Conservation (phyloP, 2,888 invertebrate genomes). For the Watsonalla cultraria region DNA sequence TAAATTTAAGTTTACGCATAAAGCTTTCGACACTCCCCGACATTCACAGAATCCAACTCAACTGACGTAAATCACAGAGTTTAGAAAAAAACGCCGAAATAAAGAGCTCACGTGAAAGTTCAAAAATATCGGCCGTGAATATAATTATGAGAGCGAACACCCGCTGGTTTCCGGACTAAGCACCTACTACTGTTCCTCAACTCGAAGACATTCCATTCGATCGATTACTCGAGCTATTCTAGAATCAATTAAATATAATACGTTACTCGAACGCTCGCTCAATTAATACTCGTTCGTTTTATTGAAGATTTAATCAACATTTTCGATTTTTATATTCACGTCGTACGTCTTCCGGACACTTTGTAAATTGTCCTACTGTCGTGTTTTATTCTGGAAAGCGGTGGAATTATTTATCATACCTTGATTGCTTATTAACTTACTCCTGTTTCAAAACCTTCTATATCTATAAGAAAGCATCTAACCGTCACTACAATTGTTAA, state of each 20-base stretch:
- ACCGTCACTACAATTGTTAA: too few relatives aligned
- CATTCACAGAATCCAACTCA: constrained; percentile 58
- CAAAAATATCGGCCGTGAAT: constrained; percentile 75
- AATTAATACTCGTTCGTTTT: too few relatives aligned
- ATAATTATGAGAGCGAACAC: constrained; percentile 73
- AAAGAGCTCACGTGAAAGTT: constrained; percentile 75
- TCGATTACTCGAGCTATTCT: not conserved
- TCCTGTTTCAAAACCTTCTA: too few relatives aligned
- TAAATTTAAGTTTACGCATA: constrained; percentile 61
- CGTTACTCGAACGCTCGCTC: too few relatives aligned
- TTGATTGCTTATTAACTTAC: too few relatives aligned
- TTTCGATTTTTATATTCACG: too few relatives aligned
- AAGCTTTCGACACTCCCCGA: constrained; percentile 70
- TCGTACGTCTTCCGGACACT: too few relatives aligned
- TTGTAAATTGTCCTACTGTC: too few relatives aligned
- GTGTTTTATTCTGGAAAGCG: too few relatives aligned
- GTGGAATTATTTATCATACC: too few relatives aligned
- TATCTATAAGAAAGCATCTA: too few relatives aligned
- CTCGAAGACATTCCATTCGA: constrained; percentile 11
- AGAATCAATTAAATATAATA: not conserved
- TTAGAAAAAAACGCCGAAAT: constrained; percentile 67
- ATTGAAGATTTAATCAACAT: too few relatives aligned
- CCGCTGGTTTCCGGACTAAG: constrained; percentile 70
- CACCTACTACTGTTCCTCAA: constrained; percentile 44
- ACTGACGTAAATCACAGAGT: constrained; percentile 73